phyloP scores from a whole-genome alignment of 2,888 invertebrate species.

The Brachylomia viminalis region DNA sequence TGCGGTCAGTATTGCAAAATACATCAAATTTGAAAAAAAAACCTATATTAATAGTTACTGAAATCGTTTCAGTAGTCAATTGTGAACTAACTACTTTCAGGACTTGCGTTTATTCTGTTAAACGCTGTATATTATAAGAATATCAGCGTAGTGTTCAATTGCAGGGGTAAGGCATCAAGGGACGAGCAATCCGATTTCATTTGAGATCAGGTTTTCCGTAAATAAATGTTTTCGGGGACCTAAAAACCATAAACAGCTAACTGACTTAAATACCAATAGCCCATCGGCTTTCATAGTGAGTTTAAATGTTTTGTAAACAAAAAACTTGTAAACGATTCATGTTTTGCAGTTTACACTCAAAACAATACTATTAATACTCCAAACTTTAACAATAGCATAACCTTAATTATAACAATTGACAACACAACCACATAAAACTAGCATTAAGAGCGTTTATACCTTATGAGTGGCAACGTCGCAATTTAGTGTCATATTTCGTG shows the following conservation, averaged over 20 bases:
- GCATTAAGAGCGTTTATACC: constrained; percentile 21
- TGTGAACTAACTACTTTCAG: too few species aligned
- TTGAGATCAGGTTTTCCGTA: background rate
- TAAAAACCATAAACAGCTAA: background rate
- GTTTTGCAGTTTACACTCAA: background rate
- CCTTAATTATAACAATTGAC: constrained; percentile 17
- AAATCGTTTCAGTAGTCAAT: too few species aligned
- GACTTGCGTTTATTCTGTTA: too few species aligned
- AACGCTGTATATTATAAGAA: too few species aligned
- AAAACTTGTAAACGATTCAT: too few species aligned
- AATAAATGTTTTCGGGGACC: background rate
- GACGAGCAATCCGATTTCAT: background rate
- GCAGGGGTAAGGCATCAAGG: background rate
- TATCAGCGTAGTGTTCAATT: too few species aligned
- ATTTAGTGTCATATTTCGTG: too few species aligned
- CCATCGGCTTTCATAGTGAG: background rate
- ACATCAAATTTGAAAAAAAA: too few species aligned
- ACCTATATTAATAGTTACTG: too few species aligned
- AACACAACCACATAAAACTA: background rate
- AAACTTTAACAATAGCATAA: constrained; percentile 12
- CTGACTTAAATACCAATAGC: background rate
- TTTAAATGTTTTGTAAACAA: too few species aligned
- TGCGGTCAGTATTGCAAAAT: too few species aligned
- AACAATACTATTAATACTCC: background rate
- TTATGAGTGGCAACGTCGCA: too few species aligned